Evolutionary conservation across 2,888 invertebrate species (phyloP), one percentile per base, ranked within the genome.

Genomic region (Aphodius granarius): DNA sequence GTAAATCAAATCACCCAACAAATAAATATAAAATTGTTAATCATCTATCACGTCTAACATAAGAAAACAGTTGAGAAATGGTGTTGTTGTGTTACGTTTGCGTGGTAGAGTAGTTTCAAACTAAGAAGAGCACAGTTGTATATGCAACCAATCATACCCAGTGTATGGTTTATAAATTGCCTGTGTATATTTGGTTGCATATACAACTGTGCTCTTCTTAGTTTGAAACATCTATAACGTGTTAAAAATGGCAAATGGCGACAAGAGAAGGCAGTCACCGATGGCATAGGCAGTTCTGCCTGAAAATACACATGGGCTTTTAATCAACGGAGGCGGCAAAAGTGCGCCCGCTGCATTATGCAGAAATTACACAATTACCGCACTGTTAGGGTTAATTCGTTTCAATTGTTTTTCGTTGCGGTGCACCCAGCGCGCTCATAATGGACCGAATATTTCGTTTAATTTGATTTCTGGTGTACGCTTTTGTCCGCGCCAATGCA

Each of bases 341-440:
- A 68, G 68, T 68, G 68, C 68, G 68, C 21, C 22, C 22, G 75
- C 76, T 78, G 75, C 76, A 75, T 79, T 79, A 71, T 78, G 76
- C 77, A 72, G 78, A 78, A 81, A 80, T 79, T 79, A 78, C 79
- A 75, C 79, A 78, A 79, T 78, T 78, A 78, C 78, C 76, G 75
- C 72, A 62, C 75, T 73, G 73, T 77, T 76, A 72, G 75, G 79
- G 78, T 81, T 81, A 81, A 80, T 82, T 82, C 80, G 80, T 81
- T 80, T 77, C 79, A 78, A 81, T 79, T 80, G 82, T 82, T 82
- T 82, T 81, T 82, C 78, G 75, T 68, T 20, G n/a, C 68, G 68
- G 22, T 22, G 5, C 20, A n/a, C 5, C 22, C 22, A 19, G 6
- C 68, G 22, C 43, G 13, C 43, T 5, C 19, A 68, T 68, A 68